A percentile compares a stretch with the other conserved stretches of the same genome.
phyloP scores from a whole-genome alignment of 2,797 vertebrate genomes.

The Tarsius wallacei region DNA sequence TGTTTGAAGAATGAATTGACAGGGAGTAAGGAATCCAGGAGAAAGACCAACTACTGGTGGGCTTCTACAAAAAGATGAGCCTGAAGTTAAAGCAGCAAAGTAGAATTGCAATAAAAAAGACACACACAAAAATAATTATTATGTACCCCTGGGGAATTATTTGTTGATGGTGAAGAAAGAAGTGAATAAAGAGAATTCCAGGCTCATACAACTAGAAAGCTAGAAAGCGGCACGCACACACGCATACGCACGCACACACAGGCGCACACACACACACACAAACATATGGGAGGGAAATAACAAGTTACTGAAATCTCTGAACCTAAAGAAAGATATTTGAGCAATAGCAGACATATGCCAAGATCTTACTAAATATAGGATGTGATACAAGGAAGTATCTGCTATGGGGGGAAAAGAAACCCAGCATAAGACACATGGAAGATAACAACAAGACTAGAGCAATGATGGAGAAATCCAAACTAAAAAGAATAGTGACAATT shows the following conservation, averaged over 20 bases:
- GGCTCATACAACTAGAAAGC: background rate
- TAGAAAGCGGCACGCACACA: background rate
- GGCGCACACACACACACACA: background rate
- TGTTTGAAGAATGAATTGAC: background rate
- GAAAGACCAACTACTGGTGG: background rate
- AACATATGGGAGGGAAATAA: background rate
- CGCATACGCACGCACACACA: too few relatives aligned
- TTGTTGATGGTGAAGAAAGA: background rate
- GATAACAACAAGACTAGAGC: background rate
- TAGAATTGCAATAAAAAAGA: background rate
- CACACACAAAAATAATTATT: background rate
- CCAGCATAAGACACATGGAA: background rate
- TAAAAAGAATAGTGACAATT: constrained; percentile 45
- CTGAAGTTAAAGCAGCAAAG: background rate
- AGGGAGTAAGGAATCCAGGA: background rate
- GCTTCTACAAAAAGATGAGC: background rate
- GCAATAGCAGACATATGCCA: background rate
- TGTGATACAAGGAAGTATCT: background rate
- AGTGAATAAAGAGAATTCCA: background rate
- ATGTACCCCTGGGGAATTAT: background rate
- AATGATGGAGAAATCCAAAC: constrained; percentile 32
- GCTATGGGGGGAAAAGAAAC: background rate
- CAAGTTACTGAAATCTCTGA: constrained; percentile 45
- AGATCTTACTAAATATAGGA: background rate
- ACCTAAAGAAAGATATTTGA: background rate